Base-by-base conservation (phyloP, 1,140 invertebrate species). In the Sarcophaga peregrina region DNA sequence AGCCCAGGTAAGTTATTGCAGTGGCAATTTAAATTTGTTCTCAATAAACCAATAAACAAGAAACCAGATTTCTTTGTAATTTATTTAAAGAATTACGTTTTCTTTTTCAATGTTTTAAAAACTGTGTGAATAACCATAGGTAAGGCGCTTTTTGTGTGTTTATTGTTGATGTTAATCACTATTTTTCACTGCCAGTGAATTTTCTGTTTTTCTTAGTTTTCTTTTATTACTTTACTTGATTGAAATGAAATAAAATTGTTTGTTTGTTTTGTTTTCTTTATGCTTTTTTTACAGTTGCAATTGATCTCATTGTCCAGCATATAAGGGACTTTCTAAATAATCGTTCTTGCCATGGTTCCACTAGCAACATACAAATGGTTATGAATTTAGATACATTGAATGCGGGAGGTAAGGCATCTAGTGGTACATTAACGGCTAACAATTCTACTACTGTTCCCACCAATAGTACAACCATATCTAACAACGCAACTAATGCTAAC, bases 241-340 rank as follows among this genome's bases (percentile, higher is more conserved):
- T 10, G 50, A 52, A 50, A 52, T 10, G 13, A 52, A 52, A 52
- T 10, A 52, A 52, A 5, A 52, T 52, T 10, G 13, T 13, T 52
- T 52, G 50, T 52, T 52, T 52, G 8, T 52, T 50, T 10, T 52
- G 25, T 11, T 11, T 74, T 13, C 15, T 5, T 78, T 78, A 47
- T 78, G 5, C 9, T 17, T 76, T 76, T 78, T 78, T 93, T 93
- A 74, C 93, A 97, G 97, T 98, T 89, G 97, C 97, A 74, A 98
- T 98, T 88, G 96, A 97, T 87, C 92, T 98, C 86, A 98, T 98
- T 87, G 97, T 98, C 7, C 97, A 98, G 91, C 96, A 98, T 90
- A 98, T 98, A 87, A 93, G 95, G 88, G 97, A 98, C 91, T 93
- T 95, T 85, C 89, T 95, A 84, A 93, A 92, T 85, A 93, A 93